Evolutionary conservation across 2,113 vertebrate species (phyloP), one percentile per base, ranked within the genome.

Genomic region (Salvelinus sp.): DNA sequence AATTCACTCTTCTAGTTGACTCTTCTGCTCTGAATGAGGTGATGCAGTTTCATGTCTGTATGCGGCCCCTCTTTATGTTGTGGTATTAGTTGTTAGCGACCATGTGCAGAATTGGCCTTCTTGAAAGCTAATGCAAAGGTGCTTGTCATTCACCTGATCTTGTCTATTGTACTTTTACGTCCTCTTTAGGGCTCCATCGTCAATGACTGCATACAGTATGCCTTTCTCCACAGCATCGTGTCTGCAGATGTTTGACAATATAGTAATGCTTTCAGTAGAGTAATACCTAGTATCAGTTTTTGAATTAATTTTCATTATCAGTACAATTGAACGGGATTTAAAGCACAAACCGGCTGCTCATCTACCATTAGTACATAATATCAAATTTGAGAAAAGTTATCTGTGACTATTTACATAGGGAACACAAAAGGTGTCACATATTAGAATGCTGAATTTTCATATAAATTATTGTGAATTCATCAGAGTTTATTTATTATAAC

Each of bases 341-440:
- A 98, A 99, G 98, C 98, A 98, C 98, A 99, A 98, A 95, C 93
- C 93, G 93, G 95, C 96, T 97, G 95, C 96, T 97, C 95, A 95
- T 96, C 94, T 95, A 93, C 95, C 91, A 94, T 96, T 93, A 95
- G 94, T 95, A 95, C 96, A 94, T 96, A 93, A 93, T 95, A 95
- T 95, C 94, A 91, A 95, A 95, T 94, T 90, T 94, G 93, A 93
- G 95, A 93, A 89, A 95, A 95, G 92, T 95, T 95, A 95, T 94
- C 96, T 95, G 96, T 98, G 96, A 98, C 96, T 95, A 94, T 96
- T 91, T 95, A 94, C 94, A 95, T 95, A 94, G 95, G 93, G 95
- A 94, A 95, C 95, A 93, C 85, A 89, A 85, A 94, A 94, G 93
- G 95, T 91, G 95, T 97, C 96, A 95, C 96, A 94, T 44, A 44